Evolutionary conservation across 2,113 vertebrate genomes (phyloP).

Genomic region (Myanophis thanlyinensis): DNA sequence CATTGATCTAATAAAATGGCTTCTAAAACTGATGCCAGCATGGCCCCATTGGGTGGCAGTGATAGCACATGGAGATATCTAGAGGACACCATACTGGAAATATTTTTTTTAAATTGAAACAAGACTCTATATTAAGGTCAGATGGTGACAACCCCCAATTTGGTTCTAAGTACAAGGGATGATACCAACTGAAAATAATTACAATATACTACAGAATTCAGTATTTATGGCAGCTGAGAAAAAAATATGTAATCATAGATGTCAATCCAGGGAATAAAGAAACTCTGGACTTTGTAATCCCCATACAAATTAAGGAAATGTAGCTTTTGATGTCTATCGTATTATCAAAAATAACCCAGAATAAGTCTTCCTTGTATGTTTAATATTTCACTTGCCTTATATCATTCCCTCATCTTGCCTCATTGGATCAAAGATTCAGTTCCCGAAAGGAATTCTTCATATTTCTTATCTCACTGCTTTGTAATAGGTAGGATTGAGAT

Average conservation of each 20-base stretch:
- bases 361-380: neutral
- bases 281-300: neutral
- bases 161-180: neutral
- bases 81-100: neutral
- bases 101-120: neutral
- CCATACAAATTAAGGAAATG: neutral
- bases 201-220: neutral
- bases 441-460: neutral
- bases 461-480: neutral
- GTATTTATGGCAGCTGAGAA: neutral
- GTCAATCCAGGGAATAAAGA: neutral
- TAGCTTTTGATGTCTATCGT: neutral
- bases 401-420: neutral
- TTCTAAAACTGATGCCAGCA: neutral
- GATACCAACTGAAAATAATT: neutral
- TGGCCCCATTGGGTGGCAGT: neutral
- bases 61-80: neutral
- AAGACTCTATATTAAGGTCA: neutral
- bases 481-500: neutral
- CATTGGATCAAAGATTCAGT: neutral
- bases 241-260: neutral
- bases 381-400: neutral
- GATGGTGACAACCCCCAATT: neutral
- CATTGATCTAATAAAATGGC: neutral
- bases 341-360: neutral